phyloP scores from a whole-genome alignment of 1,140 invertebrate species.

The Drosophila bocqueti region DNA sequence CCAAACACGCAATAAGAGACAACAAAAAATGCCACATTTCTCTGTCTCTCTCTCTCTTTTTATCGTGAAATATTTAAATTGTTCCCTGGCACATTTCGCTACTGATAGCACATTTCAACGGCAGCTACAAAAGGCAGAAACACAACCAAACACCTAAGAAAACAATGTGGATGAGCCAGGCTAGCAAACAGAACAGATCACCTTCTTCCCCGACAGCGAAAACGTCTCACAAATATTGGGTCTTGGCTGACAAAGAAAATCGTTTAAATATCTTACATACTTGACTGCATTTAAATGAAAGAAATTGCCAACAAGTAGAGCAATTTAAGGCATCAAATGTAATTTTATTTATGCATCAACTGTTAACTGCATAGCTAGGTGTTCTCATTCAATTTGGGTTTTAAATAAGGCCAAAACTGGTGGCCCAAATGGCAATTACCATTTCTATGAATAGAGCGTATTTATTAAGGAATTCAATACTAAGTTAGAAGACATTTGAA shows the following conservation, averaged over 20 bases:
- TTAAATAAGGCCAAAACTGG: background rate
- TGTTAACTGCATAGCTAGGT: background rate
- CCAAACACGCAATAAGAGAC: conserved; percentile 53
- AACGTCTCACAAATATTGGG: conserved; percentile 25
- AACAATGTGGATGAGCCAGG: conserved; percentile 36
- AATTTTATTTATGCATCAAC: conserved; percentile 5
- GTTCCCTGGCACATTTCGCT: conserved; percentile 55
- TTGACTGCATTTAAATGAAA: conserved; percentile 23
- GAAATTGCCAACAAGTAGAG: background rate
- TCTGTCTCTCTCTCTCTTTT: conserved; percentile 31
- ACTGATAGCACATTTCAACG: conserved; percentile 71
- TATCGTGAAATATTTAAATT: conserved; percentile 81
- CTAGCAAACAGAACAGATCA: conserved; percentile 37
- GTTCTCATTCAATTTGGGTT: background rate
- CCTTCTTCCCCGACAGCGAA: conserved; percentile 12
- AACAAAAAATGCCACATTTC: conserved; percentile 49
- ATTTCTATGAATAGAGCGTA: background rate
- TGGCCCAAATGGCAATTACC: background rate
- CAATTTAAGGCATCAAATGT: background rate
- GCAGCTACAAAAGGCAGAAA: conserved; percentile 42
- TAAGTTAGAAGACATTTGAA: background rate
- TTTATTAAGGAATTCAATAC: background rate
- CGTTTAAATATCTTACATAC: conserved; percentile 17
- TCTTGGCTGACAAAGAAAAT: conserved; percentile 27
- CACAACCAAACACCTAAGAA: conserved; percentile 69